Evolutionary conservation across 1,140 invertebrate species (phyloP), one percentile per base, ranked within the genome.

Genomic region (Liolophura sinensis): DNA sequence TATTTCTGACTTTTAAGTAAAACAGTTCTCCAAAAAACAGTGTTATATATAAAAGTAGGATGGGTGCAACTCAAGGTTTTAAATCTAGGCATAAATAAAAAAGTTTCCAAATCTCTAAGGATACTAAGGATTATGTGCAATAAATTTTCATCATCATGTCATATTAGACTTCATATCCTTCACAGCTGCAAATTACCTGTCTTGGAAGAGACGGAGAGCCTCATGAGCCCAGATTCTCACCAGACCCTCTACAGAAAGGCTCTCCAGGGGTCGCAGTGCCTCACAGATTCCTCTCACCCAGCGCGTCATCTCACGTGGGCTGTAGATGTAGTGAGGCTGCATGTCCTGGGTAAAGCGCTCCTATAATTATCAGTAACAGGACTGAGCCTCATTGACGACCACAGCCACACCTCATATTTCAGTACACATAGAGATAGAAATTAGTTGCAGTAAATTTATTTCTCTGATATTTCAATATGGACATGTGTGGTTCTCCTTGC

Each of bases 311-410:
- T 99, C 98, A 84, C 98, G 89, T n/a, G 98, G 98, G 68, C 96
- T 98, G 86, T 99, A 99, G 0, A 99, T 95, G 82, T 99, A 99
- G 85, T 99, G 98, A 0, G 98, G 98, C 84, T 99, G 98, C 95
- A 99, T 99, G 83, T 99, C 98, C 86, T 99, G 97, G 0, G 97
- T 99, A 82, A 99, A 99, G 60, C 91, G 88, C 83, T 99, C 97
- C 88, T 88, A 67, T 27, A 73, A 70, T 48, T 24, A 27, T 60
- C 46, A 12, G 40, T 47, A 40, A 16, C 18, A 14, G 12, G 18
- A 18, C 15, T 12, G 20, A 46, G 22, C 25, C 40, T 14, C 15
- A 60, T 18, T 11, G 46, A 60, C 24, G 24, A 46, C 12, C 49
- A 50, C 49, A n/a, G 49, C 49, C 14, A 14, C 55, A 57, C 24